A percentile compares a stretch with the other conserved stretches of the same genome.
Evolutionary conservation across 2,888 invertebrate genomes (phyloP).

Genomic region (Ametastegia equiseti): DNA sequence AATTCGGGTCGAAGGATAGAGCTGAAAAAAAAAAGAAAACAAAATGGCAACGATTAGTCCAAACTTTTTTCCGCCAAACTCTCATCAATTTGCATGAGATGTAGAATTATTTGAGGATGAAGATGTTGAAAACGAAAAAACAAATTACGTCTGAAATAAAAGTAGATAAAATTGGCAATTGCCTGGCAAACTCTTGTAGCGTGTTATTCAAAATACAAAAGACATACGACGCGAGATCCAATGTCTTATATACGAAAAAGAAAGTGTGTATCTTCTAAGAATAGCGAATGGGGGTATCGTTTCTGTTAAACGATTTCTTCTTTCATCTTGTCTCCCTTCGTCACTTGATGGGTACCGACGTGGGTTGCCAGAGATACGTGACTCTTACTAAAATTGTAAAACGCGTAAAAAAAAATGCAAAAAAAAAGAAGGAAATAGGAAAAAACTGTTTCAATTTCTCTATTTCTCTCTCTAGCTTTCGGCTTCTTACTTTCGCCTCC

Average conservation of each 20-base stretch:
- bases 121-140: neutral
- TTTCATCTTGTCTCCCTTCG: conserved; percentile 23
- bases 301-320: conserved; percentile 12
- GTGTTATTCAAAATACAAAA: neutral
- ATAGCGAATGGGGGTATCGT: neutral
- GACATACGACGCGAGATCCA: neutral
- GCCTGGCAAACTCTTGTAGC: neutral
- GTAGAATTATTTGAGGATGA: neutral
- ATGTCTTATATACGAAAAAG: neutral
- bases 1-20: no score
- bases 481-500: neutral
- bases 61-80: no score
- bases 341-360: neutral
- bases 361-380: neutral
- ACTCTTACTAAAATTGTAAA: conserved; percentile 5
- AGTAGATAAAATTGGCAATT: neutral
- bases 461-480: neutral
- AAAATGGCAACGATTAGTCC: no score
- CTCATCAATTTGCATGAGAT: neutral
- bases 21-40: no score
- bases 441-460: neutral
- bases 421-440: neutral
- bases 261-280: neutral
- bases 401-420: neutral
- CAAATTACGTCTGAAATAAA: neutral